Base-by-base conservation (phyloP, 2,113 vertebrate genomes). In the Anser brachyrhynchus region DNA sequence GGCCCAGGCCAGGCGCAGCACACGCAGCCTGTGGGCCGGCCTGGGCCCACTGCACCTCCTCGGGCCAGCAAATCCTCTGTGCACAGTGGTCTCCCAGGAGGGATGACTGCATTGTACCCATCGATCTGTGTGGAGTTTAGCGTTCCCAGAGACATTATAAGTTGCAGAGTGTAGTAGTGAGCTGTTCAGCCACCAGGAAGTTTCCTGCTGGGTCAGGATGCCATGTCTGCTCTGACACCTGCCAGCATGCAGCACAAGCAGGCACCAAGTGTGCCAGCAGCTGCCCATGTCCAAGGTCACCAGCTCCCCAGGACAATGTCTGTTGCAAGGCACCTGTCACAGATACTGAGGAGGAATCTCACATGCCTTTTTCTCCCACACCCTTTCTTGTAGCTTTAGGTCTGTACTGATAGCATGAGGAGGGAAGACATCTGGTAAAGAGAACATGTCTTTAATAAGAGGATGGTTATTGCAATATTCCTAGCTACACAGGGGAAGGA, bases 211-310 rank as follows among this genome's bases (percentile, higher is more conserved):
- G 35, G 13, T 12, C 58, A 9, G 12, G 12, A 13, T 55, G 49
- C 33, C 84, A 2, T 18, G n/a, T 67, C 18, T 83, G 25, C 25
- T 33, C 4, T 29, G 65, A n/a, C 35, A 29, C 25, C 28, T 16
- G 49, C 43, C 10, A 17, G 4, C 1, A 4, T 11, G 2, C 18
- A 72, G 52, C 35, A 9, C 13, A 41, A 41, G 14, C 33, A 39
- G 41, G 10, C 33, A 41, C 0, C 1, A 55, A 59, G 10, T 28
- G 31, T 0, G 0, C 16, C 83, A 49, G 74, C 0, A 3, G 26
- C 23, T 71, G 5, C 31, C 76, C 5, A 49, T 20, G 31, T 39
- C 71, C 26, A 58, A 51, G 17, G 20, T 52, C 39, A 37, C 16
- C 19, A 13, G 10, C 19, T 93, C 51, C 18, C 43, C 19, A 43